Percentiles rank a stretch among this genome's conserved stretches.
These are phyloP conservation scores for Macrotis lagotis DNA, from an alignment of 2,113 vertebrate genomes.

Conservation along the genomic window DNA sequence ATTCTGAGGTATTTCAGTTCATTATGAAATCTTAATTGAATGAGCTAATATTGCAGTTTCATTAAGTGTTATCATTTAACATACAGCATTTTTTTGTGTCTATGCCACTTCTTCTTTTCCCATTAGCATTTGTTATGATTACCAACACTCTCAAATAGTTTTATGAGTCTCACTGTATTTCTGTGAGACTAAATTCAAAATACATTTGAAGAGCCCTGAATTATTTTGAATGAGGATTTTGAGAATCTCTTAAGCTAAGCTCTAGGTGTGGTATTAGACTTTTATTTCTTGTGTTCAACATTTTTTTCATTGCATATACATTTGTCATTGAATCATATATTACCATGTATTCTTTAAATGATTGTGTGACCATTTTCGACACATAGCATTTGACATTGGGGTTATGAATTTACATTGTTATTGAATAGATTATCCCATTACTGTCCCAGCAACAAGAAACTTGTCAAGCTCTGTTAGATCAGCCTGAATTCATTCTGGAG, in stretches of 20 bases:
- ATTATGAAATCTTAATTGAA: not conserved
- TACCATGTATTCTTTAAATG: conserved; percentile 30
- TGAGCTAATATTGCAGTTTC: not conserved
- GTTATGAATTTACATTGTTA: not conserved
- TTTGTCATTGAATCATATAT: conserved; percentile 16
- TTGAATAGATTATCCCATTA: conserved; percentile 12
- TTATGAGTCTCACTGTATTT: conserved; percentile 27
- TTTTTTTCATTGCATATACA: conserved; percentile 64
- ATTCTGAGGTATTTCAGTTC: not conserved
- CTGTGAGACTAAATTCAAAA: conserved; percentile 39
- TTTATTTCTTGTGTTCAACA: conserved; percentile 40
- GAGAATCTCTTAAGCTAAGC: conserved; percentile 17
- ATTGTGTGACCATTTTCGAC: conserved; percentile 39
- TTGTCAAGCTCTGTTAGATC: not conserved
- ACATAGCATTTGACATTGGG: not conserved
- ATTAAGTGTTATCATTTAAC: conserved; percentile 60
- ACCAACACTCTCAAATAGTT: conserved; percentile 1
- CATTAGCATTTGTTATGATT: not conserved
- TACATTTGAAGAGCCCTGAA: not conserved
- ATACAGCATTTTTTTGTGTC: conserved; percentile 34
- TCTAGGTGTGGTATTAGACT: conserved; percentile 36
- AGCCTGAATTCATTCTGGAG: not conserved
- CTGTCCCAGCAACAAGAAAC: not conserved
- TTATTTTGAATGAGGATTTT: conserved; percentile 24
- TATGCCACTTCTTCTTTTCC: conserved; percentile 34